Evolutionary conservation across 1,140 invertebrate species (phyloP), one percentile per base, ranked within the genome.

Genomic region (Scaptomyza pallida): DNA sequence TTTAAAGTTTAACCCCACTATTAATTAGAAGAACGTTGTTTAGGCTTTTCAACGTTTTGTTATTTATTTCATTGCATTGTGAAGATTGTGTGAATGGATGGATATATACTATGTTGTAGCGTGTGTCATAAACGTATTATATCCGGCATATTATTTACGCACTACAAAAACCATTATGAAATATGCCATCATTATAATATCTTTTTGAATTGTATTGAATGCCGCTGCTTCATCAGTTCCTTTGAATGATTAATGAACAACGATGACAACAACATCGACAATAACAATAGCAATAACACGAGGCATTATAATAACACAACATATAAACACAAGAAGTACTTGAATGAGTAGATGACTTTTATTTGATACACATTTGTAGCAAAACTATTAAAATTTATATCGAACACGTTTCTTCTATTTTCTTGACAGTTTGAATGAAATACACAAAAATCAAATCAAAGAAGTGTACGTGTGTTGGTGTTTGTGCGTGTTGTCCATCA

Each of bases 101-200:
- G 10, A 30, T n/a, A n/a, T n/a, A 23, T 2, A 17, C 40, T 52
- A 40, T 40, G 13, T 52, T 12, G 17, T 40, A 61, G 44, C 60
- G 48, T 40, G 69, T 67, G 55, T 30, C 55, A 50, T 16, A 50
- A 50, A 48, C 48, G 37, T 45, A 72, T 52, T 33, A 86, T 76
- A 86, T 86, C 81, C 81, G 81, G 81, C 82, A 88, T 75, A 62
- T 41, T 75, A 64, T 75, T 74, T 88, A 81, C 82, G 75, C 67
- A 86, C 62, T 65, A 74, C 45, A 70, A 61, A 30, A 74, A 68
- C 62, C 64, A 67, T 51, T 59, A 45, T 37, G 82, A 72, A 65
- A 50, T 72, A 68, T 44, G 61, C 51, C 73, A 77, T 62, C 72
- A 86, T 78, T 78, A 86, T 65, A 75, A 75, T 40, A 86, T 77